These are phyloP conservation scores for Romanogobio albipinnatus DNA, from an alignment of 2,113 vertebrate species.

Conservation along the genomic window DNA sequence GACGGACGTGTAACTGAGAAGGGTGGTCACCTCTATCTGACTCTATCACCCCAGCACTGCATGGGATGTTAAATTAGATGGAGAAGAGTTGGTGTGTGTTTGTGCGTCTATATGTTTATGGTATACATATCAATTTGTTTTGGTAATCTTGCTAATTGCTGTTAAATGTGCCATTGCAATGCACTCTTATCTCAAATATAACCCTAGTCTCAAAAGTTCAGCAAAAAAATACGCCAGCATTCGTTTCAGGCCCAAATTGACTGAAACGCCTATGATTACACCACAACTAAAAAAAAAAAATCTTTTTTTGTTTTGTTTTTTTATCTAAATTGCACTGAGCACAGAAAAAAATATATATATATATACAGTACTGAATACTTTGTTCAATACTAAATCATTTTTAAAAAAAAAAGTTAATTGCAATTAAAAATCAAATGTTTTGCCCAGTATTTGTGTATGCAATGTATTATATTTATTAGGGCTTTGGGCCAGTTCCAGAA, in stretches of 20 bases:
- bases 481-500: not conserved
- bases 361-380: not conserved
- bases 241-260: not conserved
- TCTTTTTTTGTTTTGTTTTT: too few relatives aligned
- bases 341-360: not conserved
- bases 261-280: not conserved
- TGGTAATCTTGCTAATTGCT: not conserved
- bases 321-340: too few relatives aligned
- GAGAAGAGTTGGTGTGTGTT: not conserved
- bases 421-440: not conserved
- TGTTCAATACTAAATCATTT: not conserved
- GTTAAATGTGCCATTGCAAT: constrained; percentile 23
- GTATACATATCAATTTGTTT: not conserved
- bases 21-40: constrained; percentile 28
- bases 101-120: not conserved
- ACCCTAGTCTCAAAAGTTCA: not conserved
- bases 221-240: not conserved
- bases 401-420: too few relatives aligned
- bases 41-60: not conserved
- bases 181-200: not conserved
- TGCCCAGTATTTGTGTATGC: not conserved
- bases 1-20: constrained; percentile 9
- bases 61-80: constrained; percentile 15
- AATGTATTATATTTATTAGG: not conserved
- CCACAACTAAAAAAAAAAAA: not conserved